phyloP scores from a whole-genome alignment of 2,113 vertebrate genomes.

The Chroicocephalus ridibundus region DNA sequence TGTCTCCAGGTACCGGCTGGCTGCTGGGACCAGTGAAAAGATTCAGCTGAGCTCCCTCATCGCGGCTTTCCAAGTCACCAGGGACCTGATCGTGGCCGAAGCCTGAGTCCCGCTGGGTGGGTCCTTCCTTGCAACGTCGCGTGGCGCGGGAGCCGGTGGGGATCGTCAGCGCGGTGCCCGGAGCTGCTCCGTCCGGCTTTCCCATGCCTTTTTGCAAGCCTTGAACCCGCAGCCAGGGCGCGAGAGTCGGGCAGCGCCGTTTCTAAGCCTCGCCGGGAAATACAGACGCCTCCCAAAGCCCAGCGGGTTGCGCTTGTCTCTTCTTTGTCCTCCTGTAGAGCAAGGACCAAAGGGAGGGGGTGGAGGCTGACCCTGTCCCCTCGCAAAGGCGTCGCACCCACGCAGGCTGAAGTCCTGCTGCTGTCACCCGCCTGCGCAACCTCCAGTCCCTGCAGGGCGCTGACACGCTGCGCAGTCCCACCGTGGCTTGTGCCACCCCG shows the following conservation, averaged over 20 bases:
- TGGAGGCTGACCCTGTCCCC: accelerated
- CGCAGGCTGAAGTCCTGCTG: not conserved
- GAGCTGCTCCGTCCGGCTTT: not conserved
- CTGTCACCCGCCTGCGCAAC: not conserved
- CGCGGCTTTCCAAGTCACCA: slow-evolving; percentile 91
- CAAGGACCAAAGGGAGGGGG: not conserved
- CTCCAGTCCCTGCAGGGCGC: not conserved
- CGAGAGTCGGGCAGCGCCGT: accelerated
- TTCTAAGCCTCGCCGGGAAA: not conserved
- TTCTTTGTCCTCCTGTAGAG: not conserved
- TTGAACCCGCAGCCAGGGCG: not conserved
- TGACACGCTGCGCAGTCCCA: accelerated
- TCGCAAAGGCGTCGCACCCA: not conserved
- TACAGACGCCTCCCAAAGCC: not conserved
- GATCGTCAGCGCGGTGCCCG: accelerated
- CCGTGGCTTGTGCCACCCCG: not conserved
- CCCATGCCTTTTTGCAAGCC: too few relatives aligned
- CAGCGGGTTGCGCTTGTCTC: not conserved
- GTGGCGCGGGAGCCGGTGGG: not conserved
- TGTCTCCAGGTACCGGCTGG: slow-evolving; percentile 84
- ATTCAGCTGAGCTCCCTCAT: slow-evolving; percentile 97
- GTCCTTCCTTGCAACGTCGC: not conserved
- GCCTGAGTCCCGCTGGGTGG: slow-evolving; percentile 41
- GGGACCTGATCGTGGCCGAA: slow-evolving; percentile 89
- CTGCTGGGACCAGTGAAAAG: slow-evolving; percentile 92